Percentiles rank a stretch among this genome's conserved stretches.
phyloP scores from a whole-genome alignment of 1,140 invertebrate genomes.

The Cyrtorhinus lividipennis region DNA sequence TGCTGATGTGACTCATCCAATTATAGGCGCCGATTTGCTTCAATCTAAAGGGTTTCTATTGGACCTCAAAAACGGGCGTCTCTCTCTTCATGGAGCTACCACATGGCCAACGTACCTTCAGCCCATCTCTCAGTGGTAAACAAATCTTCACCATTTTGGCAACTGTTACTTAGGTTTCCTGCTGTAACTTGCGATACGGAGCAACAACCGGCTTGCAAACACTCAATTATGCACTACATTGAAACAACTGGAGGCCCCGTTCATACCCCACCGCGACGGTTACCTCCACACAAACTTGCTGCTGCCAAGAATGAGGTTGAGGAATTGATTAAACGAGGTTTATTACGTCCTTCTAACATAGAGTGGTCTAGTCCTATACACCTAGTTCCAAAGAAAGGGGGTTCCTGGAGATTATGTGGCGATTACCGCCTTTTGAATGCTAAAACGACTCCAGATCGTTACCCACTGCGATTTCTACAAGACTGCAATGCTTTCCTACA shows the following conservation, averaged over 20 bases:
- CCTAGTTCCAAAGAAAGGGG: slow-evolving; percentile 30
- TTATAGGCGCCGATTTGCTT: too few species aligned
- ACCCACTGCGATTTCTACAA: slow-evolving; percentile 28
- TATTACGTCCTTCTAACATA: slow-evolving; percentile 26
- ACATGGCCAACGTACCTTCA: too few species aligned
- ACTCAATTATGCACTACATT: too few species aligned
- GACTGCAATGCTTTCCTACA: slow-evolving; percentile 21
- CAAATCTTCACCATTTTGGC: too few species aligned
- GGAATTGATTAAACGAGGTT: slow-evolving; percentile 26
- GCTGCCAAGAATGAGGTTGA: slow-evolving; percentile 24
- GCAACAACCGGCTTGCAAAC: too few species aligned
- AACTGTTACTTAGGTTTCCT: too few species aligned
- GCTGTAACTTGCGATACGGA: too few species aligned
- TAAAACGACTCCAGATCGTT: slow-evolving; percentile 29
- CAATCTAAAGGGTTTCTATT: too few species aligned
- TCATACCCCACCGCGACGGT: slow-evolving; percentile 25
- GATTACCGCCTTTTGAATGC: slow-evolving; percentile 35
- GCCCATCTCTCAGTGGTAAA: too few species aligned
- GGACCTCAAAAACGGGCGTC: too few species aligned
- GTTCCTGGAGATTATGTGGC: slow-evolving; percentile 27
- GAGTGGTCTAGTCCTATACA: slow-evolving; percentile 11
- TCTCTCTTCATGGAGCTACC: too few species aligned
- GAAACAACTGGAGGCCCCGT: slow-evolving; percentile 29
- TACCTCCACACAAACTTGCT: slow-evolving; percentile 26
- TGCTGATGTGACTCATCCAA: too few species aligned